Conservation (phyloP, 2,888 invertebrate genomes). For the Cerastis leucographa region DNA sequence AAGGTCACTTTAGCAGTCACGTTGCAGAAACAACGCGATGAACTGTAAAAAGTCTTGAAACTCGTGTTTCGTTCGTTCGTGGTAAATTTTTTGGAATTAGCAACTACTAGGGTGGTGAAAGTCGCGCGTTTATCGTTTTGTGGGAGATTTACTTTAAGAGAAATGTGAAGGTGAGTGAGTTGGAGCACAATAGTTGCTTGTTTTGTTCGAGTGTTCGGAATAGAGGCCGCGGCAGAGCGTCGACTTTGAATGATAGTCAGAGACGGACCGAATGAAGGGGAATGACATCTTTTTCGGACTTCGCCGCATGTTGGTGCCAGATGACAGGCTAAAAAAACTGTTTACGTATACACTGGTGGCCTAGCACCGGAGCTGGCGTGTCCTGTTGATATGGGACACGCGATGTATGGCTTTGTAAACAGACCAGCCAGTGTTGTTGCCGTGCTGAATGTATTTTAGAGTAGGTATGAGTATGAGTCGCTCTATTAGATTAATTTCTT, state of each 20-base stretch:
- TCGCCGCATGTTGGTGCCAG: constrained; percentile 74
- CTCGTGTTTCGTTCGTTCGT: constrained; percentile 45
- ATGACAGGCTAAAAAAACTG: constrained; percentile 69
- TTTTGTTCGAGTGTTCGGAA: constrained; percentile 69
- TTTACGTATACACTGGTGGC: constrained; percentile 67
- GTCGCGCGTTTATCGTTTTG: constrained; percentile 21
- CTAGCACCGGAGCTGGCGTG: constrained; percentile 12
- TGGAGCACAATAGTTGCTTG: constrained; percentile 65
- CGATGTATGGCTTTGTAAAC: constrained; percentile 62
- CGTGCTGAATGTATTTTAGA: constrained; percentile 54
- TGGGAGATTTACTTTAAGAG: not conserved
- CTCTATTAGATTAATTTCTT: constrained; percentile 60
- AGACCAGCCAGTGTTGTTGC: constrained; percentile 43
- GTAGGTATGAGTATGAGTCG: constrained; percentile 41
- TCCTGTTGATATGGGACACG: constrained; percentile 47
- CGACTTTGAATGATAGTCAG: constrained; percentile 76
- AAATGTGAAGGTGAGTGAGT: constrained; percentile 33
- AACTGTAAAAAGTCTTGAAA: constrained; percentile 58
- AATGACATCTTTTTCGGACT: constrained; percentile 78
- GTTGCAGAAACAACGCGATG: constrained; percentile 57
- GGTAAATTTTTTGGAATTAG: constrained; percentile 33
- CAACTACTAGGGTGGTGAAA: constrained; percentile 30
- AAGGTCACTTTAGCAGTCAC: constrained; percentile 56
- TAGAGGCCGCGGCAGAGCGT: constrained; percentile 70
- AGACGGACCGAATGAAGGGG: constrained; percentile 74